phyloP scores from a whole-genome alignment of 2,797 vertebrate genomes.

The Tiaroga cobitis region DNA sequence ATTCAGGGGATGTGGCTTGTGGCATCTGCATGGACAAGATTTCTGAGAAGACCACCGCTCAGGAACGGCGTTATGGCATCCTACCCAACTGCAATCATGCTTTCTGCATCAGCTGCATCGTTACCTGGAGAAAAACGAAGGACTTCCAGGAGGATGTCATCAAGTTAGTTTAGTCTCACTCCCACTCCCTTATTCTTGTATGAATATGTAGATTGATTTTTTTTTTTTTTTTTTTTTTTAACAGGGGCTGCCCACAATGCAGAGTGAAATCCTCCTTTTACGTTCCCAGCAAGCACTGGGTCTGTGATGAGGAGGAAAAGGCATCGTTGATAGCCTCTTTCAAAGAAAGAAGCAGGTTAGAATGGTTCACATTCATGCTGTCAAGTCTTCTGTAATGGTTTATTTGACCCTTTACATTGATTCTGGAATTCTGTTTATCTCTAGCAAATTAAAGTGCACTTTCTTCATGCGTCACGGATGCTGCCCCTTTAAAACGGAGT shows the following conservation, averaged over 20 bases:
- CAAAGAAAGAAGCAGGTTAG: constrained; percentile 84
- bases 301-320: constrained; percentile 81
- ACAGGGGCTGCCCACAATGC: constrained; percentile 90
- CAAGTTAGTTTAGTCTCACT: constrained; percentile 78
- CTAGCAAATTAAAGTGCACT: constrained; percentile 84
- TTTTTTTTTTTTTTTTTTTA: not conserved
- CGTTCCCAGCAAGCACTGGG: constrained; percentile 88
- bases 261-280: constrained; percentile 86
- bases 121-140: constrained; percentile 85
- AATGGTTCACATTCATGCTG: not conserved
- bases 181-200: not conserved
- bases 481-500: constrained; percentile 88
- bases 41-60: constrained; percentile 78
- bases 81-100: constrained; percentile 88
- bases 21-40: constrained; percentile 94
- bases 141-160: constrained; percentile 78
- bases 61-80: constrained; percentile 84
- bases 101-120: constrained; percentile 87
- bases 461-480: constrained; percentile 77
- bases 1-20: constrained; percentile 75
- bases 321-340: constrained; percentile 81
- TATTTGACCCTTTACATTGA: not conserved
- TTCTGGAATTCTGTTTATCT: not conserved
- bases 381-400: not conserved
- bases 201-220: no score